Evolutionary conservation across 2,797 vertebrate genomes (phyloP).

Genomic region (Alectoris magna): DNA sequence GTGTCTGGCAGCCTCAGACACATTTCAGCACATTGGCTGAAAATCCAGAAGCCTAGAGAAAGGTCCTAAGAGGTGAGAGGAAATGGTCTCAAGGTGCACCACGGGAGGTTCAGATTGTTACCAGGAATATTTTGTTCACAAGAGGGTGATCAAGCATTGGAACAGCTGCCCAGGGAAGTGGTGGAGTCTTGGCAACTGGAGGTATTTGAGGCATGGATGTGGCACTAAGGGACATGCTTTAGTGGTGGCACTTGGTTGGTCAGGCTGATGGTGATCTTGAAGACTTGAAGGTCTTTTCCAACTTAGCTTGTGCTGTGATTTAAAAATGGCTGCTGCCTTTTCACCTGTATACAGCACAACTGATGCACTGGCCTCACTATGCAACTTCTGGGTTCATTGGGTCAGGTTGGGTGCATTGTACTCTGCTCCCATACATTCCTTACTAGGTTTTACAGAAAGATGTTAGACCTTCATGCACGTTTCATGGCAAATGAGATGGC

Average conservation of each 20-base stretch:
- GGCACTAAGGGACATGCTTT: neutral
- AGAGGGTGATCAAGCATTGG: neutral
- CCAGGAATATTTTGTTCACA: neutral
- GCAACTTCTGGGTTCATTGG: neutral
- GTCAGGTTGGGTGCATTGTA: neutral
- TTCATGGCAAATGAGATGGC: neutral
- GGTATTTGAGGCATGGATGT: neutral
- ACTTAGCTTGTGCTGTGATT: neutral
- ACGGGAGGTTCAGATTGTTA: neutral
- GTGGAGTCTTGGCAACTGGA: neutral
- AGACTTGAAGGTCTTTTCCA: neutral
- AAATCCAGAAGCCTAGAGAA: neutral
- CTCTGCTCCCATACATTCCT: neutral
- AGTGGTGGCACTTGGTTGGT: neutral
- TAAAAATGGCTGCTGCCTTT: neutral
- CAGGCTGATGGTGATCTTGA: neutral
- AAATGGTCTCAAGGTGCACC: neutral
- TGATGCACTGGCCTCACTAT: neutral
- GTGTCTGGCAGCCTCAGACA: too few species aligned
- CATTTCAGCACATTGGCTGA: neutral
- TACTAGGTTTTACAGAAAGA: neutral
- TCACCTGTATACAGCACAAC: too few species aligned
- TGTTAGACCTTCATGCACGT: rapidly evolving
- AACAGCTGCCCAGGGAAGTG: neutral
- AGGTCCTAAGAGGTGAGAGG: neutral